Percentiles rank a stretch among this genome's conserved stretches.
These are phyloP conservation scores for Sympetrum striolatum DNA, from an alignment of 2,888 invertebrate species.

Conservation along the genomic window DNA sequence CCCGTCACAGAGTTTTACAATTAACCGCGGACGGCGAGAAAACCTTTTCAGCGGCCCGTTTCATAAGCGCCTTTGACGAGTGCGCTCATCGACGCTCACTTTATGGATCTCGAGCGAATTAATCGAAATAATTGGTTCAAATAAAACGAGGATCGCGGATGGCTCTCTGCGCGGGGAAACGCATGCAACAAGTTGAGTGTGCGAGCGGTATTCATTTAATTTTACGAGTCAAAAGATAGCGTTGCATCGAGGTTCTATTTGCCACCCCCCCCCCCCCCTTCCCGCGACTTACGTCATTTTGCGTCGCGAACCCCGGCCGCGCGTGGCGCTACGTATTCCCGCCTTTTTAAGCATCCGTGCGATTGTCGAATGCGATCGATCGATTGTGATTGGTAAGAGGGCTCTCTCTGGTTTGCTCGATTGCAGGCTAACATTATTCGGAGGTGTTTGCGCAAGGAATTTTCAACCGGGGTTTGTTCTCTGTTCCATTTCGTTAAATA, in stretches of 20 bases:
- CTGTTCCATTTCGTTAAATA: too few species aligned
- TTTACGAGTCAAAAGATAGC: background rate
- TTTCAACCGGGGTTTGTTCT: too few species aligned
- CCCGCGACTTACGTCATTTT: too few species aligned
- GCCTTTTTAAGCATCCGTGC: too few species aligned
- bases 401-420: too few species aligned
- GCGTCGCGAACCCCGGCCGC: too few species aligned
- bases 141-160: background rate
- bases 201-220: background rate
- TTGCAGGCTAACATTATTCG: too few species aligned
- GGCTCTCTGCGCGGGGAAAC: background rate
- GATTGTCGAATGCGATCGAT: too few species aligned
- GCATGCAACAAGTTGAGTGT: slow-evolving; percentile 9
- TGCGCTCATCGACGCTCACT: background rate
- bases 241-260: background rate
- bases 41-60: background rate
- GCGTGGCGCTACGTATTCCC: too few species aligned
- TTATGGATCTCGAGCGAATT: background rate
- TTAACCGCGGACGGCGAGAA: background rate
- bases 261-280: too few species aligned
- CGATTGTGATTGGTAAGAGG: too few species aligned
- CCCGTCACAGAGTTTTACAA: background rate
- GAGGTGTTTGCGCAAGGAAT: too few species aligned
- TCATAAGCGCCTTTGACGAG: background rate
- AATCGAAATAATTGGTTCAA: background rate